A percentile compares a stretch with the other conserved stretches of the same genome.
These are phyloP conservation scores for Nothura maculosa DNA, from an alignment of 2,797 vertebrate species.

Conservation along the genomic window DNA sequence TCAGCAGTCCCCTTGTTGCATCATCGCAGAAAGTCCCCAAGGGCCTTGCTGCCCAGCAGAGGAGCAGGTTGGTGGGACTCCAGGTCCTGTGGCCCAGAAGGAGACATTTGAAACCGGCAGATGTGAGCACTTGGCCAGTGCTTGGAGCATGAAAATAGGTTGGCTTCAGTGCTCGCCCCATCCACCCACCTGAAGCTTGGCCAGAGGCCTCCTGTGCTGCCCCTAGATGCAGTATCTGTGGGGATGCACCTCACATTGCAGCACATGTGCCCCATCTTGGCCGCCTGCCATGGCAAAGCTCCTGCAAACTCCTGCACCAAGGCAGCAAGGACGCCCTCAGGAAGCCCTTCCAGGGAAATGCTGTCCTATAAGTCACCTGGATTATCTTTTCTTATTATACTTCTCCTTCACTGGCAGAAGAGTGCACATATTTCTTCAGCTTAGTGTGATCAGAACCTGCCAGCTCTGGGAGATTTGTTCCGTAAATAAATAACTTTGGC, in stretches of 20 bases:
- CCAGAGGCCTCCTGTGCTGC: no score
- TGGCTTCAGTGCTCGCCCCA: not conserved
- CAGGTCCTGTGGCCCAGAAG: not conserved
- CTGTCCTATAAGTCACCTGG: not conserved
- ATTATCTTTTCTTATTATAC: not conserved
- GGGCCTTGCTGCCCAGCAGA: not conserved
- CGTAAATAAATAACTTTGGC: constrained; percentile 25
- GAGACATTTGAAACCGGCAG: not conserved
- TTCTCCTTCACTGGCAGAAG: constrained; percentile 9
- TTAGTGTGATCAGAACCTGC: not conserved
- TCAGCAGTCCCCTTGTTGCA: not conserved
- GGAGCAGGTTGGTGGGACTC: fast-evolving
- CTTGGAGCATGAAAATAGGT: not conserved
- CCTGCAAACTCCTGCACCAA: not conserved
- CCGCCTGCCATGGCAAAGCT: fast-evolving
- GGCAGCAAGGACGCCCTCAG: not conserved
- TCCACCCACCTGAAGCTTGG: not conserved
- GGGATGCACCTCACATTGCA: fast-evolving
- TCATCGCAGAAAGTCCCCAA: not conserved
- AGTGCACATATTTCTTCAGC: not conserved
- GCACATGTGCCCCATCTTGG: not conserved
- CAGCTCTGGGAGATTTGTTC: constrained; percentile 11
- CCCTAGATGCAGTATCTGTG: not conserved
- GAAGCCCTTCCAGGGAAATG: not conserved
- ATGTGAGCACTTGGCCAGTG: not conserved